A percentile compares a stretch with the other conserved stretches of the same genome.
phyloP scores from a whole-genome alignment of 2,888 invertebrate species.

The Dione juno region DNA sequence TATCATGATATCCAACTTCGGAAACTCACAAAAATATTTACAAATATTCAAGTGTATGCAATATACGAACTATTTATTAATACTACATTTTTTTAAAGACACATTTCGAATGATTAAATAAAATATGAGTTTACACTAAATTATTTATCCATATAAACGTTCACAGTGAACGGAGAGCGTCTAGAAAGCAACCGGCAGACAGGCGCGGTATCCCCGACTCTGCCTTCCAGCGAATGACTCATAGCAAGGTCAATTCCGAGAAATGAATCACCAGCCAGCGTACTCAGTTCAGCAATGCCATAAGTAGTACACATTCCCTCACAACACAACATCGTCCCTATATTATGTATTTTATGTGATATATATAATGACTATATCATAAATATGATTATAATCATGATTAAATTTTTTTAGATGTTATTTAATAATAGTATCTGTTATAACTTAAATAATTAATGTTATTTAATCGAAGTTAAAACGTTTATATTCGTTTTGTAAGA shows the following conservation, averaged over 20 bases:
- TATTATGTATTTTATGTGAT: slow-evolving; percentile 48
- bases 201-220: slow-evolving; percentile 84
- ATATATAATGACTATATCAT: slow-evolving; percentile 48
- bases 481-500: too few relatives aligned
- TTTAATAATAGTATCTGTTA: too few relatives aligned
- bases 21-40: slow-evolving; percentile 69
- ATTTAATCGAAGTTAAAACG: too few relatives aligned
- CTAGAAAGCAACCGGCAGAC: slow-evolving; percentile 80
- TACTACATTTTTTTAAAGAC: slow-evolving; percentile 57
- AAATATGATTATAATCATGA: slow-evolving; percentile 6
- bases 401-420: too few relatives aligned
- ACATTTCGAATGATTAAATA: slow-evolving; percentile 63
- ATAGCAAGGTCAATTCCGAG: slow-evolving; percentile 85
- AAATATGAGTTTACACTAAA: slow-evolving; percentile 55
- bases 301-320: slow-evolving; percentile 77
- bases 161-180: slow-evolving; percentile 71
- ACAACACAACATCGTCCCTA: slow-evolving; percentile 61
- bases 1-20: slow-evolving; percentile 80
- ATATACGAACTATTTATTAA: slow-evolving; percentile 54
- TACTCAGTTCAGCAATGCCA: slow-evolving; percentile 78
- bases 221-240: slow-evolving; percentile 84
- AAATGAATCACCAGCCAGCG: slow-evolving; percentile 83
- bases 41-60: slow-evolving; percentile 53
- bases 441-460: too few relatives aligned
- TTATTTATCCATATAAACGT: slow-evolving; percentile 57